Base-by-base conservation (phyloP, 1,140 invertebrate species). In the Danaus plexippus region DNA sequence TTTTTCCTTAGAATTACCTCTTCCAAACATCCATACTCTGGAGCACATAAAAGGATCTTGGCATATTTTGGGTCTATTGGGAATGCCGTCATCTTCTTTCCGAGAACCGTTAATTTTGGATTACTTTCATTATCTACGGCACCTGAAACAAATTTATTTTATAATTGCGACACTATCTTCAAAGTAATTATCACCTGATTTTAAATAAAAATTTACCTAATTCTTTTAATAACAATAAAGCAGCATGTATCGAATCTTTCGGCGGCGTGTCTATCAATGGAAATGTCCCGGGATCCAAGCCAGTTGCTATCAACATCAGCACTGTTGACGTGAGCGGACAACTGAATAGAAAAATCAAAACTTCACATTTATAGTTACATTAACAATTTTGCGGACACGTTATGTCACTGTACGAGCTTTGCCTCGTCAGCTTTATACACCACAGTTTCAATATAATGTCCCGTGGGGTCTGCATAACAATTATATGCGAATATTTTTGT, bases 231-330 rank as follows among this genome's bases (percentile, higher is more conserved):
- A 94, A 89, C 6, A 89, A 84, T 45, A 95, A 87, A 0, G 94
- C 94, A 47, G 90, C 89, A 45, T 89, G 80, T 5, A 95, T 84
- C 7, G 91, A 88, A 54, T 95, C 92, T 12, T 88, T 88, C 0
- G 93, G 89, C 1, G 97, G 97, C 75, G 92, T 91, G 75, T 98
- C 96, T 73, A 98, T 93, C 68, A 98, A 97, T 77, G 98, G 95
- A 88, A 98, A 99, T 22, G 90, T 92, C 6, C 89, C 84, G 18
- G 95, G 91, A 78, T 94, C 91, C 32, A 98, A 91, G 11, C 94
- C 95, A 59, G 98, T 89, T 0, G 96, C 94, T 52, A 98, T 85
- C 22, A 98, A 85, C 72, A 98, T 94, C 46, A 98, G 77, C 22
- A 95, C 88, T 2, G 95, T 92, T 59, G 92, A 91, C 4, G 92